A percentile compares a stretch with the other conserved stretches of the same genome.
Evolutionary conservation across 2,797 vertebrate genomes (phyloP).

Genomic region (Alosa sapidissima): DNA sequence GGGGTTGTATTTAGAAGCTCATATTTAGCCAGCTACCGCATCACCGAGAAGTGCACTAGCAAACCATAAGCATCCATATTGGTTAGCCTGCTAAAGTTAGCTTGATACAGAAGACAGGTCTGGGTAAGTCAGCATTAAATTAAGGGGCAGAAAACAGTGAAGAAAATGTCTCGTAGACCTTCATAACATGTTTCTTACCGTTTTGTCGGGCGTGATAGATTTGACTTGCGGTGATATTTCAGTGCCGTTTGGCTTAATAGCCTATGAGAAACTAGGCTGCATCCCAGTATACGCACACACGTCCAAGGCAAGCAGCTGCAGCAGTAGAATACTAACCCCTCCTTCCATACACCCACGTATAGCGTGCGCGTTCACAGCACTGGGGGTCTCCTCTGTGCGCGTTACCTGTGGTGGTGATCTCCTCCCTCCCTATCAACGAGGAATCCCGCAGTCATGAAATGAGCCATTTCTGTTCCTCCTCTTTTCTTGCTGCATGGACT

Average conservation of each 20-base stretch:
- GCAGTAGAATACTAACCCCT: slow-evolving; percentile 63
- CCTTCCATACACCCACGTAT: slow-evolving; percentile 57
- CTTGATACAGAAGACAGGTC: slow-evolving; percentile 51
- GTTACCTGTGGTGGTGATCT: slow-evolving; percentile 57
- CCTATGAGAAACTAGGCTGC: slow-evolving; percentile 62
- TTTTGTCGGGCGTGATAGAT: slow-evolving; percentile 55
- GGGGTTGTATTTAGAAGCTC: slow-evolving; percentile 40
- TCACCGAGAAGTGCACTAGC: slow-evolving; percentile 29
- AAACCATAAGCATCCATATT: slow-evolving; percentile 76
- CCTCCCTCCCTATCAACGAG: neutral
- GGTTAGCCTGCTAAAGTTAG: slow-evolving; percentile 49
- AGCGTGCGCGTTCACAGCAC: slow-evolving; percentile 56
- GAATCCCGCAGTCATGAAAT: neutral
- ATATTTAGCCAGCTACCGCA: slow-evolving; percentile 65
- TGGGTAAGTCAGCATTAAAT: slow-evolving; percentile 54
- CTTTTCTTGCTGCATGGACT: neutral
- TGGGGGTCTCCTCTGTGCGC: slow-evolving; percentile 25
- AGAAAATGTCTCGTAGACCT: neutral
- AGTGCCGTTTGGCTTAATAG: slow-evolving; percentile 41
- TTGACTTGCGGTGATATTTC: slow-evolving; percentile 54
- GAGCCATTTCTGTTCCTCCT: neutral
- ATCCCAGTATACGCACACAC: slow-evolving; percentile 64
- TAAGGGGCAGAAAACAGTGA: slow-evolving; percentile 46
- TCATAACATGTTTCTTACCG: slow-evolving; percentile 63
- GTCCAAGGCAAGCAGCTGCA: slow-evolving; percentile 73